Base-by-base conservation (phyloP, 2,113 vertebrate species). In the Tachysurus vachellii region DNA sequence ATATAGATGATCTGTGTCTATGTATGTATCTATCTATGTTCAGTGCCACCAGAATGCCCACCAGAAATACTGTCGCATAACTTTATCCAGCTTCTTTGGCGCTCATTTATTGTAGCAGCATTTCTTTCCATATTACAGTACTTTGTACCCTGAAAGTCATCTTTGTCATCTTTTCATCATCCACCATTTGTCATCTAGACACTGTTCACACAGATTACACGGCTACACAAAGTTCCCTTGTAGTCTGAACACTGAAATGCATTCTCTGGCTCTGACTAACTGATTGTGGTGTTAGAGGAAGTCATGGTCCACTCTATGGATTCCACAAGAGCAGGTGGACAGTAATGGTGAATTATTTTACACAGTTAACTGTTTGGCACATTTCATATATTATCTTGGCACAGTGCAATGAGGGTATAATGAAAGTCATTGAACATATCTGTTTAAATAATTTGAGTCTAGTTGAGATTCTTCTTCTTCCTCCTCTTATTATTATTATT, bases 331-430 rank as follows among this genome's bases (percentile, higher is more conserved):
- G 85, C 89, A 90, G 89, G 87, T 90, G 89, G 82, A 68, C 61
- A 36, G 89, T 84, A 88, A 90, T 86, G 87, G 85, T 88, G 82
- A 86, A 88, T 90, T 90, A 90, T 83, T 86, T 56, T 75, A 54
- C 59, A 79, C 59, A 77, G 71, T 83, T 42, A 83, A 86, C 75
- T 86, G 54, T 68, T 50, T 66, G 87, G 59, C 68, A 81, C 76
- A 73, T 53, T 19, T 70, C 56, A 80, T 88, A 73, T 88, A 84
- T 71, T 64, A 56, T 89, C 23, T 75, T 80, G 62, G 66, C 70
- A 59, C 54, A 61, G 31, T 5, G 14, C 23, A 47, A 0, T 31
- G 28, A 77, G 50, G 44, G 44, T 4, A 50, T 76, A 76, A 76
- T 11, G 11, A 11, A 42, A 6, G 17, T 71, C 0, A 17, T 9